Conservation (phyloP, 2,888 invertebrate species). For the Cremastinae sp. region DNA sequence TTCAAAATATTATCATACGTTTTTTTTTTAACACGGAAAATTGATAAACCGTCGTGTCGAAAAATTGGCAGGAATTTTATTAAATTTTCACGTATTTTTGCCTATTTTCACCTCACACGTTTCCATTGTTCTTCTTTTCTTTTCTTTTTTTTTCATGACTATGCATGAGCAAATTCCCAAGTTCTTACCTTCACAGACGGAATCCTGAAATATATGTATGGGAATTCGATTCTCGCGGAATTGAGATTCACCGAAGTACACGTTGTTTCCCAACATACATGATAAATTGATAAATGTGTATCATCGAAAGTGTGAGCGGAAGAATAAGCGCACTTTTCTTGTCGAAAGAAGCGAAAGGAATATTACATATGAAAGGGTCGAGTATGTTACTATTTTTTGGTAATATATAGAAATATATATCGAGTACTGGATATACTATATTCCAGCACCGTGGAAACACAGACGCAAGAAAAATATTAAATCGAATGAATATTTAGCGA, state of each 20-base stretch:
- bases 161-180: conserved; percentile 13
- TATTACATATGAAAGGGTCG: too few relatives aligned
- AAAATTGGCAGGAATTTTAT: too few relatives aligned
- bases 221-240: conserved; percentile 30
- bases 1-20: too few relatives aligned
- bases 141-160: conserved; percentile 24
- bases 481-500: conserved; percentile 50
- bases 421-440: conserved; percentile 7
- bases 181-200: not conserved
- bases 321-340: conserved; percentile 18
- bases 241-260: conserved; percentile 40
- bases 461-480: conserved; percentile 28
- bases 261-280: conserved; percentile 14
- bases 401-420: conserved; percentile 15
- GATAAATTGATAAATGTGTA: conserved; percentile 47
- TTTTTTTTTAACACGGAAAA: too few relatives aligned
- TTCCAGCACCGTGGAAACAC: not conserved
- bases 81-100: too few relatives aligned
- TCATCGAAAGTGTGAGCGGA: conserved; percentile 32
- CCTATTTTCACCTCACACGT: too few relatives aligned
- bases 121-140: too few relatives aligned
- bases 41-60: too few relatives aligned
- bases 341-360: conserved; percentile 13
- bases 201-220: conserved; percentile 11
- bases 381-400: conserved; percentile 45